Conservation (phyloP, 2,113 vertebrate genomes). For the Anarhynchus alexandrinus region DNA sequence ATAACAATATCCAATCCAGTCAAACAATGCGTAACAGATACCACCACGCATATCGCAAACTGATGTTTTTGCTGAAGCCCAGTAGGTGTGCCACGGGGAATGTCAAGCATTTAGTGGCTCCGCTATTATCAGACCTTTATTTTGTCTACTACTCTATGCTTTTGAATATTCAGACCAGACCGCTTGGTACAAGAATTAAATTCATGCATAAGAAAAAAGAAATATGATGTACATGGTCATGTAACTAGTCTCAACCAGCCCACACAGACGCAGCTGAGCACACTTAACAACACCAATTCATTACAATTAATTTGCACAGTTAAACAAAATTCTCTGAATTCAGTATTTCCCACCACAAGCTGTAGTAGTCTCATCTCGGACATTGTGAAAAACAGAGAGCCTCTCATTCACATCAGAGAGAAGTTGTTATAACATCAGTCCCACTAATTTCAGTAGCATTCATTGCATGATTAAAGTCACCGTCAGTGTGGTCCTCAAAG, state of each 20-base stretch:
- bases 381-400: neutral
- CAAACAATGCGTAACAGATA: neutral
- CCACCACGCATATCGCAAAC: neutral
- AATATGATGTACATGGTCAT: fast-evolving
- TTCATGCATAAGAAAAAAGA: neutral
- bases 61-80: neutral
- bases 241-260: neutral
- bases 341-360: neutral
- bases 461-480: neutral
- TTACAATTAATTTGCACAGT: neutral
- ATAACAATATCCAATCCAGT: neutral
- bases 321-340: neutral
- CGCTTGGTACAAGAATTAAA: neutral
- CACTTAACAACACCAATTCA: neutral
- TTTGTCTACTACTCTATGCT: neutral
- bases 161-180: neutral
- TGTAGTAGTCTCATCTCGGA: neutral
- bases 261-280: fast-evolving
- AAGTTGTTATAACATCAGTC: neutral
- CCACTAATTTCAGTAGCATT: neutral
- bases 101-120: neutral
- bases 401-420: neutral
- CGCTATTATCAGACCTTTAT: neutral
- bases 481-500: neutral
- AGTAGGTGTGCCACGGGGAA: neutral